These are phyloP conservation scores for Phalacrocorax brasilianus DNA, from an alignment of 2,113 vertebrate species.

Conservation along the genomic window DNA sequence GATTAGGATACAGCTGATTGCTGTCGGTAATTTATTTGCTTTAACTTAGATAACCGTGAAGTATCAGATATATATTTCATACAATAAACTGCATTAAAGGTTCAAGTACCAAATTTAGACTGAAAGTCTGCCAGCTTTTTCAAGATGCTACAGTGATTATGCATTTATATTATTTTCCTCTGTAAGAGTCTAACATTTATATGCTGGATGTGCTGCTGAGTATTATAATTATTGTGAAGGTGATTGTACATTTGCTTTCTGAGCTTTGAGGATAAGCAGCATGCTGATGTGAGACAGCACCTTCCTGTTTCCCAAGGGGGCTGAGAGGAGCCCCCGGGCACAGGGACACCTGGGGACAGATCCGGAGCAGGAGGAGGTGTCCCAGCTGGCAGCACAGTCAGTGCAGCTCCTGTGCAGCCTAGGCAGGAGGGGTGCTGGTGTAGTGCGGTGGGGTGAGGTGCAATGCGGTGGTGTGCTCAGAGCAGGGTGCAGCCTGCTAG, in stretches of 20 bases:
- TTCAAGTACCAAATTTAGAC: not conserved
- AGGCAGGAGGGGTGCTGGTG: not conserved
- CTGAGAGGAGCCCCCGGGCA: not conserved
- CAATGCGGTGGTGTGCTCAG: fast-evolving
- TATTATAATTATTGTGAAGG: not conserved
- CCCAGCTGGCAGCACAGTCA: fast-evolving
- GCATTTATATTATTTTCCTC: not conserved
- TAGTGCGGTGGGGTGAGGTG: too few relatives aligned
- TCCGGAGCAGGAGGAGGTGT: not conserved
- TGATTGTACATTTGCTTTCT: not conserved
- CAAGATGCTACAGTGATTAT: not conserved
- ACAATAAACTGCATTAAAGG: not conserved
- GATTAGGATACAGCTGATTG: slow-evolving; percentile 25
- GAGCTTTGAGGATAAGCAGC: not conserved
- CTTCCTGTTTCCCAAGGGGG: not conserved
- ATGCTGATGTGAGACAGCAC: not conserved
- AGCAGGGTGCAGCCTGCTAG: not conserved
- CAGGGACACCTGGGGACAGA: not conserved
- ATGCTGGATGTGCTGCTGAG: not conserved
- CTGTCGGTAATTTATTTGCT: slow-evolving; percentile 39
- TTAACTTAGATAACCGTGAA: not conserved
- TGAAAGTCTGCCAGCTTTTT: not conserved
- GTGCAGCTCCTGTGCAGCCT: not conserved
- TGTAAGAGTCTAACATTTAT: not conserved
- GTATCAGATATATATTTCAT: not conserved